Evolutionary conservation across 2,888 invertebrate genomes (phyloP).

Genomic region (Lasioglossum villosulum): DNA sequence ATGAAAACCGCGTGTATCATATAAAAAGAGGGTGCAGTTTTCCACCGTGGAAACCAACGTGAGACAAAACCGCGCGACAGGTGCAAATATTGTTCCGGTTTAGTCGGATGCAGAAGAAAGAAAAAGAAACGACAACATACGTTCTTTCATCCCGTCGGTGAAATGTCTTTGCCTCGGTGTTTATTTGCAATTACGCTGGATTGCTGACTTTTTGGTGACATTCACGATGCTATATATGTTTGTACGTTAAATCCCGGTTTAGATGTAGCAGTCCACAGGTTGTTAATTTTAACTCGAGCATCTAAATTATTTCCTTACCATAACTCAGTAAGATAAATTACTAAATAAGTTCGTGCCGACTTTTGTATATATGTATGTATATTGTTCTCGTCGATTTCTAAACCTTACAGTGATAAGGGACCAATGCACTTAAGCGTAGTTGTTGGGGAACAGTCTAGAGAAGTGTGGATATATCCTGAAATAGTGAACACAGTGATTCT

Average conservation of each 20-base stretch:
- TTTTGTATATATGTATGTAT: no score
- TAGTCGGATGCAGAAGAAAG: not conserved
- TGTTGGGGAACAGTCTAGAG: no score
- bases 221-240: not conserved
- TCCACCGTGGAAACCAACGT: not conserved
- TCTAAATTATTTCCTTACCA: no score
- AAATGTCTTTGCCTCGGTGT: not conserved
- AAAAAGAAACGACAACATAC: constrained; percentile 1
- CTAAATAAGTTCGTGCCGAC: no score
- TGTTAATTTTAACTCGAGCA: no score
- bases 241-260: not conserved
- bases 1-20: constrained; percentile 38
- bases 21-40: constrained; percentile 21
- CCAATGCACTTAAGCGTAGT: no score
- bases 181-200: not conserved
- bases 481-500: no score
- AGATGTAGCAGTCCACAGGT: not conserved
- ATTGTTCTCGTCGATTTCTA: no score
- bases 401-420: no score
- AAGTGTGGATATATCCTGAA: no score
- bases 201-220: not conserved
- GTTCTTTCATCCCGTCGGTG: not conserved
- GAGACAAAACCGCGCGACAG: constrained; percentile 33
- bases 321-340: no score
- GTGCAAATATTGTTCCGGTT: constrained; percentile 50